These are phyloP conservation scores for Eptatretus burgeri DNA, from an alignment of 2,113 vertebrate genomes.

Conservation along the genomic window DNA sequence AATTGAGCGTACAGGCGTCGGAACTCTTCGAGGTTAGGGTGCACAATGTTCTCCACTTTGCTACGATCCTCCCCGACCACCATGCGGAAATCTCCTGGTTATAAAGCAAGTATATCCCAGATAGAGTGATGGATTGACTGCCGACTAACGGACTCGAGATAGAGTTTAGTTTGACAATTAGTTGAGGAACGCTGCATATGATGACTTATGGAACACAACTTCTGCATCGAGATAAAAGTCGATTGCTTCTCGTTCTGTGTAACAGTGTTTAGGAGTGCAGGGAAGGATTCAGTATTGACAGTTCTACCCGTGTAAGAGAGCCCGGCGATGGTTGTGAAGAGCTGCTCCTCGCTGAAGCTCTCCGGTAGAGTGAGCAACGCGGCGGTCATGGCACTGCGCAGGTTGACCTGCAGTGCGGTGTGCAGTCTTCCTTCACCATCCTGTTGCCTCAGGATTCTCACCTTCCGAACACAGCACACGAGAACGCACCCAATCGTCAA, in stretches of 20 bases:
- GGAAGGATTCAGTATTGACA: no score
- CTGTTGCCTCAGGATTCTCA: slow-evolving; percentile 1
- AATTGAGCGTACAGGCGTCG: not conserved
- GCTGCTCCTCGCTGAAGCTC: slow-evolving; percentile 1
- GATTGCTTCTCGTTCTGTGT: no score
- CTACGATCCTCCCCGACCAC: not conserved
- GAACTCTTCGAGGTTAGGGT: not conserved
- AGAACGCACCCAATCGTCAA: no score
- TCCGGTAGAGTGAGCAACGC: not conserved
- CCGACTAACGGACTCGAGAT: no score
- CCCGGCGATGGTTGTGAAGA: not conserved
- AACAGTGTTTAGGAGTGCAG: no score
- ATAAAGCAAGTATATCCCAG: no score
- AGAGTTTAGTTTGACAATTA: no score
- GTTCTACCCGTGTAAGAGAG: not conserved
- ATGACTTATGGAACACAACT: no score
- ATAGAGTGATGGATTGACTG: no score
- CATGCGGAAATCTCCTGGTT: slow-evolving; percentile 6
- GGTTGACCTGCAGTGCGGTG: not conserved
- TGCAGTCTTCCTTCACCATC: not conserved
- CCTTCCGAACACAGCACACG: not conserved
- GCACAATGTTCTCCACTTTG: slow-evolving; percentile 3
- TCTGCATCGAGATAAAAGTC: no score
- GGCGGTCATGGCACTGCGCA: not conserved
- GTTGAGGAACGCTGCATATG: no score